These are phyloP conservation scores for Autographa pulchrina DNA, from an alignment of 2,888 invertebrate species.

Conservation along the genomic window DNA sequence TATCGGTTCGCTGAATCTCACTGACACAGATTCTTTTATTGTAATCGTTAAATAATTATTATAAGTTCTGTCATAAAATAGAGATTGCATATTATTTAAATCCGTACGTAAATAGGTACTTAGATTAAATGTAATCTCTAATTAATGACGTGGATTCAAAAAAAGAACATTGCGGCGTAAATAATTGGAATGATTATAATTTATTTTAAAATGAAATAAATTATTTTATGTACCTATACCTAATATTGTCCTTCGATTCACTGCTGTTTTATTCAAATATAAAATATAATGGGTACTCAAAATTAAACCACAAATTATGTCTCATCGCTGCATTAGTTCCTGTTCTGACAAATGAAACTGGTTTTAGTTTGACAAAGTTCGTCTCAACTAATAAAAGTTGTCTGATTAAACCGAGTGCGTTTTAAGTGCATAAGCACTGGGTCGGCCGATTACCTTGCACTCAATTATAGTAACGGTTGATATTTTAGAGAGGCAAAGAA, in stretches of 20 bases:
- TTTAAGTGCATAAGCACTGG: constrained; percentile 41
- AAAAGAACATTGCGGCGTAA: background rate
- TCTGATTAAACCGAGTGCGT: constrained; percentile 34
- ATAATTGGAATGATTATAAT: too few species aligned
- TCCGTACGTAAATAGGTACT: background rate
- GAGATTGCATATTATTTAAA: background rate
- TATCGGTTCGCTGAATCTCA: constrained; percentile 2
- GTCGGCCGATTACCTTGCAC: constrained; percentile 10
- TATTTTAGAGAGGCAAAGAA: background rate
- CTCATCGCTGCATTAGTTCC: background rate
- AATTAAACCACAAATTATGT: too few species aligned
- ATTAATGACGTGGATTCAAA: background rate
- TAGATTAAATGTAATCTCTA: background rate
- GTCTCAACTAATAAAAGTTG: constrained; percentile 12
- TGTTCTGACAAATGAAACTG: constrained; percentile 6
- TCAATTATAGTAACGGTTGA: background rate
- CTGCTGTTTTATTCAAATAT: too few species aligned
- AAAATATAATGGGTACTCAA: too few species aligned
- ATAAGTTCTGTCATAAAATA: too few species aligned
- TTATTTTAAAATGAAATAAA: too few species aligned
- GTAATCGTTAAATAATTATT: background rate
- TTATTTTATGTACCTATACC: too few species aligned
- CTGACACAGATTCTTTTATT: background rate
- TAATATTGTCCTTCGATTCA: too few species aligned
- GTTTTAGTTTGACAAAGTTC: constrained; percentile 9